Evolutionary conservation across 2,113 vertebrate genomes (phyloP).

Genomic region (Pachypanchax playfairii): DNA sequence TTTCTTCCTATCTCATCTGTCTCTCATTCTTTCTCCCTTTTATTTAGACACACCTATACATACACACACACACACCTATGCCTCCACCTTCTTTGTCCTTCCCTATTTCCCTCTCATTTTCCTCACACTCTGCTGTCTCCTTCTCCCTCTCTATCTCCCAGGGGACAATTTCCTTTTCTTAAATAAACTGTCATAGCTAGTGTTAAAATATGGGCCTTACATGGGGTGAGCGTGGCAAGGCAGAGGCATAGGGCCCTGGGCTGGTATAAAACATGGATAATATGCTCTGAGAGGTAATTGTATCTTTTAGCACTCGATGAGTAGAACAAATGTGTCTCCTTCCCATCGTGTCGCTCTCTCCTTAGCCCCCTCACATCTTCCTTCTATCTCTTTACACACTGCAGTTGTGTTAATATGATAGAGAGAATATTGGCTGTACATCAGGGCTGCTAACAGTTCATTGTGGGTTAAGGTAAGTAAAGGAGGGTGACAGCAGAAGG

Average conservation of each 20-base stretch:
- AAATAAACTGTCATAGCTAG: constrained; percentile 99
- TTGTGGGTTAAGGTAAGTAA: constrained; percentile 74
- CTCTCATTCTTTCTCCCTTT: constrained; percentile 47
- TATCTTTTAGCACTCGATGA: constrained; percentile 99
- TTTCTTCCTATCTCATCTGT: constrained; percentile 45
- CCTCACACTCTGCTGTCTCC: constrained; percentile 36
- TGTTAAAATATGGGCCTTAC: constrained; percentile 99
- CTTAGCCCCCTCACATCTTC: constrained; percentile 34
- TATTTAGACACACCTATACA: constrained; percentile 10
- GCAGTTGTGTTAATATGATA: constrained; percentile 98
- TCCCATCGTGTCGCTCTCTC: constrained; percentile 39
- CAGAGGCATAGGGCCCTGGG: constrained; percentile 83
- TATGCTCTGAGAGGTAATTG: constrained; percentile 99
- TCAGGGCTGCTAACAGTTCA: constrained; percentile 86
- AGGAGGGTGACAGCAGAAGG: constrained; percentile 77
- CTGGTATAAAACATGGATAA: constrained; percentile 99
- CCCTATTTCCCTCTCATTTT: constrained; percentile 60
- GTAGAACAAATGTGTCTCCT: constrained; percentile 99
- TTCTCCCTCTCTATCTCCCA: constrained; percentile 81
- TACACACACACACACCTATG: neutral
- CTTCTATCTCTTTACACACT: constrained; percentile 74
- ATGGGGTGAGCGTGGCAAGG: constrained; percentile 85
- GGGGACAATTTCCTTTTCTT: constrained; percentile 99
- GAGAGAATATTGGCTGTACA: constrained; percentile 99
- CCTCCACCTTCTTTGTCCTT: constrained; percentile 58